Evolutionary conservation across 2,797 vertebrate genomes (phyloP).

Genomic region (Ptychobarbus kaznakovi): DNA sequence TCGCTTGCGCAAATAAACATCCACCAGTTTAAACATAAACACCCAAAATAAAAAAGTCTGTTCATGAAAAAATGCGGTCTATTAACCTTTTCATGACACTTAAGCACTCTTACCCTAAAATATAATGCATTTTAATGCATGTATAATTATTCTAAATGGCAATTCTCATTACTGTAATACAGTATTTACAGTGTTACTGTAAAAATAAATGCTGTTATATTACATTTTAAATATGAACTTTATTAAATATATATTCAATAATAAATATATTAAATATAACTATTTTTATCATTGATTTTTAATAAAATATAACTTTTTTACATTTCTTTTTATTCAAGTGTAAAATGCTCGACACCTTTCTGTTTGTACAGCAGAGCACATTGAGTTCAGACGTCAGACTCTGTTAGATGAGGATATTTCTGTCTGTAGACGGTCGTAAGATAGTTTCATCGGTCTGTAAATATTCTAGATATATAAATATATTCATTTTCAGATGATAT

Average conservation of each 20-base stretch:
- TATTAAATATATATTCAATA: background rate
- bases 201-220: background rate
- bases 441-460: conserved; percentile 69
- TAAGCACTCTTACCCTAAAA: background rate
- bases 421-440: conserved; percentile 31
- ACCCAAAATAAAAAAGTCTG: background rate
- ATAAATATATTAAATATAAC: background rate
- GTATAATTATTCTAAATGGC: background rate
- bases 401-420: conserved; percentile 40
- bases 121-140: background rate
- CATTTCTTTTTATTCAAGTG: background rate
- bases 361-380: conserved; percentile 78
- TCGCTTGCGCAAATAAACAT: background rate
- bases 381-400: conserved; percentile 71
- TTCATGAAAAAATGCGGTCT: background rate
- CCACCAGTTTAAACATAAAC: background rate
- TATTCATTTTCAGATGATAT: conserved; percentile 63
- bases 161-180: background rate
- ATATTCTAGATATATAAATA: conserved; percentile 69
- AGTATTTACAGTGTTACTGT: background rate
- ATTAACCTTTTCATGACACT: background rate
- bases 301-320: background rate
- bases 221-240: background rate
- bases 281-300: background rate
- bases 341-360: conserved; percentile 48